Conservation (phyloP, 1,140 invertebrate species). For the Diachasma alloeum region DNA sequence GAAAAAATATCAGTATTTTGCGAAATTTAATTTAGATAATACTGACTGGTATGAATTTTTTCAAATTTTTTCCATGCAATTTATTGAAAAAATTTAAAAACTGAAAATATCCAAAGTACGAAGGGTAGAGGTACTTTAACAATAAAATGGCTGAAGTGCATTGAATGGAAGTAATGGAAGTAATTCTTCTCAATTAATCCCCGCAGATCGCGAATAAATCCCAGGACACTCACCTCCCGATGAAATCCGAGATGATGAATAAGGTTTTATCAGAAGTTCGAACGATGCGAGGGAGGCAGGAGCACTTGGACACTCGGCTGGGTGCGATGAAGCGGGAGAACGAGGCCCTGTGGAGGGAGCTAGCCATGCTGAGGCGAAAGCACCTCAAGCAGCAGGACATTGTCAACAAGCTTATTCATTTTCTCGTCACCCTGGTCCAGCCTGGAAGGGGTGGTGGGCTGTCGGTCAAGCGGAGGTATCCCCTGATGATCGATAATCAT, state of each 20-base stretch:
- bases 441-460: conserved; percentile 71
- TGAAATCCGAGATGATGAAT: conserved; percentile 76
- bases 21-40: no score
- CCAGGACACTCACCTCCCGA: conserved; percentile 53
- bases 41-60: no score
- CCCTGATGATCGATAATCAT: conserved; percentile 75
- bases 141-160: no score
- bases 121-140: no score
- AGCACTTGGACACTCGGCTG: conserved; percentile 85
- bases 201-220: conserved; percentile 54
- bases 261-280: conserved; percentile 88
- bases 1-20: no score
- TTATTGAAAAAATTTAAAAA: no score
- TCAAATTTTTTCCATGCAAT: no score
- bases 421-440: conserved; percentile 88
- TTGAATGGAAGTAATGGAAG: no score
- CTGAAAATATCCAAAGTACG: no score
- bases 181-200: neutral
- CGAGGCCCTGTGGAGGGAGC: conserved; percentile 93
- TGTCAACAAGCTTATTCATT: conserved; percentile 96
- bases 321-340: conserved; percentile 94
- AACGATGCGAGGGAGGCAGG: conserved; percentile 87
- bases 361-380: conserved; percentile 89
- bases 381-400: conserved; percentile 97
- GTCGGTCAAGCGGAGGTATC: conserved; percentile 76